Percentiles rank a stretch among this genome's conserved stretches.
phyloP scores from a whole-genome alignment of 2,797 vertebrate species.

The Heteromormyrus szaboi region DNA sequence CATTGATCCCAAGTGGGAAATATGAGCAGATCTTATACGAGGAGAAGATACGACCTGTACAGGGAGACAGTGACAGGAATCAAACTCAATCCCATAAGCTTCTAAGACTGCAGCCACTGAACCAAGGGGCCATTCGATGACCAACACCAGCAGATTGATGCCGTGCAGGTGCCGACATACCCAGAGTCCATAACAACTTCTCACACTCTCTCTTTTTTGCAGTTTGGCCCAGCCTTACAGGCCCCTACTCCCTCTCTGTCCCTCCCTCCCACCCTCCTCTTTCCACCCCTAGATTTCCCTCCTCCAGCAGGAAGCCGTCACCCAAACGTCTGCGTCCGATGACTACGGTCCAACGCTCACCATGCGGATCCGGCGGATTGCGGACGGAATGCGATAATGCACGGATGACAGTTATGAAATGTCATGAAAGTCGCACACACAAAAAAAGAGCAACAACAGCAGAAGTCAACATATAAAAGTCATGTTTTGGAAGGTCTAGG shows the following conservation, averaged over 20 bases:
- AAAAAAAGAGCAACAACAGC: neutral
- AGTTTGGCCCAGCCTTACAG: conserved; percentile 42
- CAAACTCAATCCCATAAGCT: neutral
- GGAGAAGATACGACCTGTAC: neutral
- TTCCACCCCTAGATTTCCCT: conserved; percentile 3
- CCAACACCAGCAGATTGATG: conserved; percentile 34
- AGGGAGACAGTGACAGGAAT: neutral
- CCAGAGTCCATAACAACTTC: conserved; percentile 48
- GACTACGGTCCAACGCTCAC: conserved; percentile 12
- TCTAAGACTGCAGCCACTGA: neutral
- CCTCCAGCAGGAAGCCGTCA: neutral
- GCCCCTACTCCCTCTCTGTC: conserved; percentile 26
- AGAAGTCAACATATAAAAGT: neutral
- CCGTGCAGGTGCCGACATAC: conserved; percentile 33
- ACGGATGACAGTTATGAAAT: conserved; percentile 22
- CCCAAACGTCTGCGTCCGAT: conserved; percentile 12
- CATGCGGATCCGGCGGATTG: neutral
- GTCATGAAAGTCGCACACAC: neutral
- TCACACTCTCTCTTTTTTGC: conserved; percentile 36
- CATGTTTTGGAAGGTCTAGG: neutral
- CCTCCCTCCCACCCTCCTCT: conserved; percentile 18
- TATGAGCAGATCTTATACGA: neutral
- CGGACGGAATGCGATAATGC: conserved; percentile 11
- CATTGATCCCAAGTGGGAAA: neutral
- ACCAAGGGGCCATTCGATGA: conserved; percentile 26